Conservation (phyloP, 2,113 vertebrate species). For the Neomonachus schauinslandi region DNA sequence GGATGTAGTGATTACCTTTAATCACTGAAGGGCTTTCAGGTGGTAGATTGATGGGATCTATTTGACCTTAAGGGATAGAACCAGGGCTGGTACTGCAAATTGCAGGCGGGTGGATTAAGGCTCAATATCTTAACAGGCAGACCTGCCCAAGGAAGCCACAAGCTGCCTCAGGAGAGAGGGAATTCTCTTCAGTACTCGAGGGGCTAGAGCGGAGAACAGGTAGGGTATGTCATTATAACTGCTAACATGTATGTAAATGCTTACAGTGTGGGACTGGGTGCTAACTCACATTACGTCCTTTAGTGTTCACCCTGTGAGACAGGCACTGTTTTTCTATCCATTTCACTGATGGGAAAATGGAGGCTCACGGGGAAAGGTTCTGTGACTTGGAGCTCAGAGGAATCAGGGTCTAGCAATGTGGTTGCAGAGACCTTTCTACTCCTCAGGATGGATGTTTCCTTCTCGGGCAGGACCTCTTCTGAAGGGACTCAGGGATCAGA, state of each 20-base stretch:
- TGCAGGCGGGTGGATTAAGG: not conserved
- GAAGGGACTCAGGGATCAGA: not conserved
- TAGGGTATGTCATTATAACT: not conserved
- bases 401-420: not conserved
- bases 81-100: constrained; percentile 13
- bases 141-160: not conserved
- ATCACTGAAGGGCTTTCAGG: not conserved
- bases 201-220: not conserved
- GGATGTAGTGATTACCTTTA: not conserved
- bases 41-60: constrained; percentile 37
- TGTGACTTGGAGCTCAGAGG: not conserved
- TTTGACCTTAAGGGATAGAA: constrained; percentile 25
- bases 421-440: not conserved
- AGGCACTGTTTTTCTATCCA: not conserved
- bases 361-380: not conserved
- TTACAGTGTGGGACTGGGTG: too few relatives aligned
- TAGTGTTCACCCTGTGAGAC: not conserved
- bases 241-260: not conserved
- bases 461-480: not conserved
- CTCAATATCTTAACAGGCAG: not conserved
- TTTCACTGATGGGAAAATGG: not conserved
- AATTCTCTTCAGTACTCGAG: not conserved
- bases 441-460: not conserved
- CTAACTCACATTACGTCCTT: too few relatives aligned
- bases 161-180: not conserved